Conservation (phyloP, 2,888 invertebrate genomes). For the Odiellus spinosus region DNA sequence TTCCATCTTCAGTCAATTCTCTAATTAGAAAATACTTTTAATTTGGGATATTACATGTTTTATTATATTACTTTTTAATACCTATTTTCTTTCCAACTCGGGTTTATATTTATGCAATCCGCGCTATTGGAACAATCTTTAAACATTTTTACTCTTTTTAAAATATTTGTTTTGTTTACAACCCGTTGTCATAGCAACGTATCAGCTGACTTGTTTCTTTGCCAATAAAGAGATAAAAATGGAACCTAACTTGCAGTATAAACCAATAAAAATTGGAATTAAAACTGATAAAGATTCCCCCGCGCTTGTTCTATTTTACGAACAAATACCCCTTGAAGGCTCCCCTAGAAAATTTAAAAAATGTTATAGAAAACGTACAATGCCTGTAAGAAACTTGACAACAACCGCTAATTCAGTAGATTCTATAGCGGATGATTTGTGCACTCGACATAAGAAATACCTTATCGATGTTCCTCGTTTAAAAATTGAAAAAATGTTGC, state of each 20-base stretch:
- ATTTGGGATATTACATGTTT: no score
- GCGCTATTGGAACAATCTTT: no score
- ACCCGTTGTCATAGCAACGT: no score
- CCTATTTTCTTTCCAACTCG: no score
- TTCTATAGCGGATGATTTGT: slow-evolving; percentile 27
- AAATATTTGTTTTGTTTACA: no score
- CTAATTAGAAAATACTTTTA: no score
- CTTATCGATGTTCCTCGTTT: slow-evolving; percentile 28
- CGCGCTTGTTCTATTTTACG: slow-evolving; percentile 28
- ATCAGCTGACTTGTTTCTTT: no score
- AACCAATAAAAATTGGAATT: slow-evolving; percentile 28
- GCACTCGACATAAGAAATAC: slow-evolving; percentile 29
- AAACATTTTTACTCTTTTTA: no score
- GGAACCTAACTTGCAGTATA: not conserved
- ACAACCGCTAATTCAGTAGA: slow-evolving; percentile 28
- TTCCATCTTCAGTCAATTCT: no score
- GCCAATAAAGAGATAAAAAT: no score
- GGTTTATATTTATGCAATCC: no score
- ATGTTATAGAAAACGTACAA: slow-evolving; percentile 30
- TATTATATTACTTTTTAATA: no score
- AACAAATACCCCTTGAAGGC: slow-evolving; percentile 8
- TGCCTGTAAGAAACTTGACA: slow-evolving; percentile 33
- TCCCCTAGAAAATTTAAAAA: slow-evolving; percentile 13
- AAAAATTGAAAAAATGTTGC: slow-evolving; percentile 32
- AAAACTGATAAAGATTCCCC: slow-evolving; percentile 23